Base-by-base conservation (phyloP, 1,140 invertebrate genomes). In the Aphelenchoides fujianensis region DNA sequence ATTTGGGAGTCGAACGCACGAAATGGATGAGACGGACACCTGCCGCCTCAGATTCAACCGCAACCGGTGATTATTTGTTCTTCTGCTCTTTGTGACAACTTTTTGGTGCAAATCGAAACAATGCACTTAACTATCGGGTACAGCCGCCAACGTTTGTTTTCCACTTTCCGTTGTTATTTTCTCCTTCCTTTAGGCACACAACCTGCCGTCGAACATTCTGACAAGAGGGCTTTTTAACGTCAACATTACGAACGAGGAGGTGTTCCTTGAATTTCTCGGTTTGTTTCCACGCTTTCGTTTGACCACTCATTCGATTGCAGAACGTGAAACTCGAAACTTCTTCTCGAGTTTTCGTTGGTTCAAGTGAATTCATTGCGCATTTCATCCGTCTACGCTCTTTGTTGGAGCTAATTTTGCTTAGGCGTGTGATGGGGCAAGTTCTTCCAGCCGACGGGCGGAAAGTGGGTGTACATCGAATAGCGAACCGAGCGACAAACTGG, bases 61-160 rank as follows among this genome's bases (percentile, higher is more conserved):
- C n/a, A n/a, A n/a, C n/a, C n/a, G n/a, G n/a, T n/a, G n/a, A n/a
- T n/a, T n/a, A n/a, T n/a, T n/a, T n/a, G n/a, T n/a, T n/a, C n/a
- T n/a, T n/a, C n/a, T n/a, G n/a, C n/a, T n/a, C n/a, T n/a, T n/a
- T n/a, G 98, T 87, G 92, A 97, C 53, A 94, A 94, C 85, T 98
- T 99, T 88, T 88, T 90, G 75, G 92, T 98, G 81, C 90, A 91
- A 84, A 93, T 99, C 86, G 95, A 98, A 88, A 95, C 95, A 66
- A 89, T 97, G 86, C 97, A 99, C 87, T 88, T 93, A 75, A 78
- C 63, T 96, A 98, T 86, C 90, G 54, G 90, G 91, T 72, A 89
- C 90, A 80, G 88, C 91, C 75, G 92, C 93, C 87, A 92, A 92
- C 87, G 91, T 91, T 87, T 91, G 31, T 19, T 76, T 19, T 76